Conservation (phyloP, 2,797 vertebrate genomes). For the Sebastes matsubarae region DNA sequence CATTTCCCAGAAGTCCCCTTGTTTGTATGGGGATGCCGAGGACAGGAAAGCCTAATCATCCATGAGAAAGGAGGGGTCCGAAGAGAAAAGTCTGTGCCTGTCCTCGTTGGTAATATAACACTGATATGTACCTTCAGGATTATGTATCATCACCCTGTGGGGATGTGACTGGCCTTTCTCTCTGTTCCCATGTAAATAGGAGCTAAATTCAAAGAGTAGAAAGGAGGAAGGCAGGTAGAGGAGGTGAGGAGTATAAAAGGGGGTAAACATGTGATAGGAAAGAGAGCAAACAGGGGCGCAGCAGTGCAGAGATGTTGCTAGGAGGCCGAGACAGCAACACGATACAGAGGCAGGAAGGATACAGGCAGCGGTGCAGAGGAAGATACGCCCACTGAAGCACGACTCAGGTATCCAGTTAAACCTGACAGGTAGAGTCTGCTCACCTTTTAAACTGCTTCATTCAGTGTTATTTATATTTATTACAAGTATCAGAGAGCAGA, state of each 20-base stretch:
- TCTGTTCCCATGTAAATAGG: neutral
- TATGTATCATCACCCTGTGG: neutral
- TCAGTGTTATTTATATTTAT: neutral
- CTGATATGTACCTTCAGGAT: slow-evolving; percentile 3
- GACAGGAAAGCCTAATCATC: slow-evolving; percentile 57
- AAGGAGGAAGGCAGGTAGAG: neutral
- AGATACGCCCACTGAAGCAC: neutral
- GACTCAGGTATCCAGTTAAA: neutral
- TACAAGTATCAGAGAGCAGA: neutral
- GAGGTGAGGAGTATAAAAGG: neutral
- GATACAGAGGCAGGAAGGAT: slow-evolving; percentile 43
- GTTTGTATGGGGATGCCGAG: slow-evolving; percentile 36
- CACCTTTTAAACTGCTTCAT: neutral
- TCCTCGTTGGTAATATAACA: slow-evolving; percentile 10
- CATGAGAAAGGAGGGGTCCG: slow-evolving; percentile 19
- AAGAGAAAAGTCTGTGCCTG: slow-evolving; percentile 2
- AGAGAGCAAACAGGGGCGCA: slow-evolving; percentile 25
- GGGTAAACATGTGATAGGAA: neutral
- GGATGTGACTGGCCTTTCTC: neutral
- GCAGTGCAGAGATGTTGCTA: slow-evolving; percentile 65
- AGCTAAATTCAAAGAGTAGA: neutral
- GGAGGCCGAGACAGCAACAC: slow-evolving; percentile 57
- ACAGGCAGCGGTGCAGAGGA: neutral
- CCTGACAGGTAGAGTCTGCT: neutral
- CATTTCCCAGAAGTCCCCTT: slow-evolving; percentile 64